These are phyloP conservation scores for Drosophila mimica DNA, from an alignment of 2,888 invertebrate genomes.

Conservation along the genomic window DNA sequence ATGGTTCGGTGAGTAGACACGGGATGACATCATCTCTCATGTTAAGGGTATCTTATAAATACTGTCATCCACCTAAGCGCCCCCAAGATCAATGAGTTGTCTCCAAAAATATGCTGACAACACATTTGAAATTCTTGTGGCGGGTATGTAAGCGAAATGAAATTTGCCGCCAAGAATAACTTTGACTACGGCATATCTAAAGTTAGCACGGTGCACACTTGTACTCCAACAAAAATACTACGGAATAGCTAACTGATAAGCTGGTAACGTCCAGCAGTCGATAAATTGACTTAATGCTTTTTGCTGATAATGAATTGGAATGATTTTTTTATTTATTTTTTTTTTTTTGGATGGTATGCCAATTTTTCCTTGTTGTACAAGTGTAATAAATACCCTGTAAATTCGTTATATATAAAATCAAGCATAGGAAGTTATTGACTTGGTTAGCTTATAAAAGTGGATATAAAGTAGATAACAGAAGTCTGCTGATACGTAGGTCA, in stretches of 20 bases:
- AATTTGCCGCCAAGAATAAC: conserved; percentile 27
- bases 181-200: conserved; percentile 67
- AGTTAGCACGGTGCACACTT: conserved; percentile 52
- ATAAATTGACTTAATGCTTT: conserved; percentile 48
- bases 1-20: conserved; percentile 68
- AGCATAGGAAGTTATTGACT: background rate
- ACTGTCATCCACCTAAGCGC: conserved; percentile 24
- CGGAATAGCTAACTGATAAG: conserved; percentile 65
- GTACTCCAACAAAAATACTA: background rate
- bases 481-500: background rate
- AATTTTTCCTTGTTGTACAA: background rate
- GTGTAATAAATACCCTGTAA: background rate
- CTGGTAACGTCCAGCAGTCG: conserved; percentile 44
- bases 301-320: conserved; percentile 47
- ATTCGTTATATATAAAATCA: background rate
- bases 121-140: conserved; percentile 5
- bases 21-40: conserved; percentile 40
- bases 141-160: conserved; percentile 35
- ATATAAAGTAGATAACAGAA: too few species aligned
- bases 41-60: conserved; percentile 32
- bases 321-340: conserved; percentile 7
- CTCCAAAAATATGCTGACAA: conserved; percentile 35
- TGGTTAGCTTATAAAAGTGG: background rate
- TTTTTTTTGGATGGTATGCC: conserved; percentile 12
- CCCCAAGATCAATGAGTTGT: conserved; percentile 51